Percentiles rank a stretch among this genome's conserved stretches.
phyloP scores from a whole-genome alignment of 2,113 vertebrate genomes.

The Microcebus jonahi region DNA sequence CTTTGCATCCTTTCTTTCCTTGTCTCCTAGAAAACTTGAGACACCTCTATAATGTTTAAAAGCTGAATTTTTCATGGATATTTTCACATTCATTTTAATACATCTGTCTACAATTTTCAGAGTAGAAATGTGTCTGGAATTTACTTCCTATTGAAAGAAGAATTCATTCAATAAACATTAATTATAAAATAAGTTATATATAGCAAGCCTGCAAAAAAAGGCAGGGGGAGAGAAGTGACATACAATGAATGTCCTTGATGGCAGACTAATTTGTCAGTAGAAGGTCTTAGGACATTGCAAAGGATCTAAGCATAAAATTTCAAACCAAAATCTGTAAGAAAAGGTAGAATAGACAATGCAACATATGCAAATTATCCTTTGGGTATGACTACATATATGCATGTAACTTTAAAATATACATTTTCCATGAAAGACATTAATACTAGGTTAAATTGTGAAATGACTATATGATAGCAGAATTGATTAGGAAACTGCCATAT shows the following conservation, averaged over 20 bases:
- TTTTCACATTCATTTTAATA: slow-evolving; percentile 55
- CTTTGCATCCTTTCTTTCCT: not conserved
- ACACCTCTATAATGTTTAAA: slow-evolving; percentile 1
- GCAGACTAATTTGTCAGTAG: slow-evolving; percentile 22
- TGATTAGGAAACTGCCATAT: not conserved
- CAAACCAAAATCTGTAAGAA: not conserved
- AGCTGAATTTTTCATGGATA: slow-evolving; percentile 50
- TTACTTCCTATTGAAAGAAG: slow-evolving; percentile 40
- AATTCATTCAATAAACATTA: slow-evolving; percentile 55
- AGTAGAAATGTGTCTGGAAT: not conserved
- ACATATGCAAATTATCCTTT: not conserved
- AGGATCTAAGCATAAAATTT: not conserved
- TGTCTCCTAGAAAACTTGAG: slow-evolving; percentile 52
- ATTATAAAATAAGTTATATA: slow-evolving; percentile 49
- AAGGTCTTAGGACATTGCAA: not conserved
- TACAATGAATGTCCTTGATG: not conserved
- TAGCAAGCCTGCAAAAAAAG: not conserved
- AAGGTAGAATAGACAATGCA: not conserved
- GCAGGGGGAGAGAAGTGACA: not conserved
- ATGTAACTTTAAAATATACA: not conserved
- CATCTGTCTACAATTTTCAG: slow-evolving; percentile 1
- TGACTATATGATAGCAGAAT: not conserved
- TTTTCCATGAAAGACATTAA: not conserved
- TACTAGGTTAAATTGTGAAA: slow-evolving; percentile 1
- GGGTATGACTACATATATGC: not conserved